phyloP scores from a whole-genome alignment of 2,113 vertebrate genomes.

The Gopherus evgoodei region DNA sequence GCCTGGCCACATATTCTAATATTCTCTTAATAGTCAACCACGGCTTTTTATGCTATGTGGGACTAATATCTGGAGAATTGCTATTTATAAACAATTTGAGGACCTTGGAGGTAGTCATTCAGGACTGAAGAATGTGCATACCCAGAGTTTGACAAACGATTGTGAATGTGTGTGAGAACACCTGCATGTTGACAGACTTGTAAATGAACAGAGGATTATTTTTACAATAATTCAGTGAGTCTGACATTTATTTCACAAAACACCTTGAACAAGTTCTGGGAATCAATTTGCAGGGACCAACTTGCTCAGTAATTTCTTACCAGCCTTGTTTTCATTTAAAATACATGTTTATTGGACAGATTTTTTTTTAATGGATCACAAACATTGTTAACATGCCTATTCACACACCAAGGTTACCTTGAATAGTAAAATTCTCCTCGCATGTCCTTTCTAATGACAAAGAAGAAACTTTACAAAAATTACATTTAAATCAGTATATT shows the following conservation, averaged over 20 bases:
- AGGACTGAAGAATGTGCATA: background rate
- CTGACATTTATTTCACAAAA: background rate
- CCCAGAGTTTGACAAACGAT: background rate
- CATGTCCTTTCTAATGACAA: background rate
- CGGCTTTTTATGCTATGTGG: background rate
- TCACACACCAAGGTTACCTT: background rate
- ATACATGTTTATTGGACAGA: background rate
- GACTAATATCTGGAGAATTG: background rate
- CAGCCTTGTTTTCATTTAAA: background rate
- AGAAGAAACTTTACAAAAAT: background rate
- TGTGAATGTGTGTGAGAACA: background rate
- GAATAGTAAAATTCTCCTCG: background rate
- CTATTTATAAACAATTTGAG: background rate
- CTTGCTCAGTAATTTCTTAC: background rate
- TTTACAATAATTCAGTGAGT: slow-evolving; percentile 10
- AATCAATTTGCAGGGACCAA: accelerated
- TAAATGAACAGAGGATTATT: background rate
- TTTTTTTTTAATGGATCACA: background rate
- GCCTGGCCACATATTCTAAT: background rate
- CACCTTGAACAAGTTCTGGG: background rate
- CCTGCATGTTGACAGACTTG: background rate
- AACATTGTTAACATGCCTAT: background rate
- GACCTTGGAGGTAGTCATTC: background rate
- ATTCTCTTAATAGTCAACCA: background rate
- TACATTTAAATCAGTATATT: background rate